Base-by-base conservation (phyloP, 2,888 invertebrate species). In the Muschampia plurimacula region DNA sequence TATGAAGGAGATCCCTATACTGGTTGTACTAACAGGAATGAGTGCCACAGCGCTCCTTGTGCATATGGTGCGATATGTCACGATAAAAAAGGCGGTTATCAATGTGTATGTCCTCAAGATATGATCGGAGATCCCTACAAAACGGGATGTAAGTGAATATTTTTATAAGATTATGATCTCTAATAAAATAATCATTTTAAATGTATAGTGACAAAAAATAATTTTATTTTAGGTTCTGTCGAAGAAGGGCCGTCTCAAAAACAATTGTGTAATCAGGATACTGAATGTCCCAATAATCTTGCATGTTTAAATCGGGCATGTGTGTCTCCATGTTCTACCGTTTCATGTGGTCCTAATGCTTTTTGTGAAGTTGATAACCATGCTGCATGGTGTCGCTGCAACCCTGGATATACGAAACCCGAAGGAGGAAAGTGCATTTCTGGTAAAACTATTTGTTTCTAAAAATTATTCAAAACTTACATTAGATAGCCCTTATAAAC, bases 301-400 rank as follows among this genome's bases (percentile, higher is more conserved):
- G 96, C 97, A 66, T 98, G 98, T 84, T 94, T 96, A 46, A 96
- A 97, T 72, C 97, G 97, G 60, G 96, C 96, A 66, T 98, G 98
- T 84, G 92, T 97, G 2, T 98, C 97, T 83, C 98, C 98, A 0
- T 98, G 98, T 83, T 95, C 95, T 36, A 95, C 95, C 70, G 92
- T 98, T 66, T 95, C 96, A 1, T 98, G 98, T 85, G 98, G 98
- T 44, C 91, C 96, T 0, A 97, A 98, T 88, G 97, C 98, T 0
- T 96, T 96, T 82, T 98, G 98, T 86, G 97, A 98, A 89, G 96
- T 97, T 0, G 97, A 98, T 77, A 96, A 97, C 80, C 98, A 98
- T 84, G 97, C 97, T 0, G 97, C 97, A 8, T 97, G 97, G 97
- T 98, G 98, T 85, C 96, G 97, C 78, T 98, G 98, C 83, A 96